phyloP scores from a whole-genome alignment of 2,888 invertebrate genomes.

The Lepetodrilus schrolli region DNA sequence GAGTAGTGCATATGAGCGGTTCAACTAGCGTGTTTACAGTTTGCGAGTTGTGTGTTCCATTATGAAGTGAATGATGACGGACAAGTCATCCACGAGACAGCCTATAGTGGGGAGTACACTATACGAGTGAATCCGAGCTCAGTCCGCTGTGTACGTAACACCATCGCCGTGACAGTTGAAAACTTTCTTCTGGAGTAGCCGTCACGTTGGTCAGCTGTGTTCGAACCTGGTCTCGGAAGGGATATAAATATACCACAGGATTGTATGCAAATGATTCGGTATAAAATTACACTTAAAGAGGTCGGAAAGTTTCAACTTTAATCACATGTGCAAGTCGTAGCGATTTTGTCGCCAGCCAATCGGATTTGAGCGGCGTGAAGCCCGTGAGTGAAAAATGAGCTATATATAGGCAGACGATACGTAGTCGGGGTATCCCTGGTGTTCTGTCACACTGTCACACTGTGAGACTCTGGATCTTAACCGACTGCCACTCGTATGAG shows the following conservation, averaged over 20 bases:
- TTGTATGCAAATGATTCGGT: slow-evolving; percentile 31
- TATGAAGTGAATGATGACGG: slow-evolving; percentile 4
- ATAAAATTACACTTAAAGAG: slow-evolving; percentile 27
- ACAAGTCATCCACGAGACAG: not conserved
- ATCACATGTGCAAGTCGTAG: slow-evolving; percentile 9
- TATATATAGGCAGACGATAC: slow-evolving; percentile 15
- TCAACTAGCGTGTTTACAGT: too few relatives aligned
- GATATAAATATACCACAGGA: slow-evolving; percentile 1
- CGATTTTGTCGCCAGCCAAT: slow-evolving; percentile 15
- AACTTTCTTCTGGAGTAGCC: too few relatives aligned
- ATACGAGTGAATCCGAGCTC: too few relatives aligned
- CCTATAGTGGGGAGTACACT: not conserved
- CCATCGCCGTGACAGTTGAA: too few relatives aligned
- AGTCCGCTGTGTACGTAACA: not conserved
- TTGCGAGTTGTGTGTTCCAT: too few relatives aligned
- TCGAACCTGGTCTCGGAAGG: too few relatives aligned
- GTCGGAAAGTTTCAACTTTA: slow-evolving; percentile 8
- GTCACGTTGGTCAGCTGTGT: too few relatives aligned
- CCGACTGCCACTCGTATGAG: not conserved
- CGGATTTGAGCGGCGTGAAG: not conserved
- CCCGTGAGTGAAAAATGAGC: not conserved
- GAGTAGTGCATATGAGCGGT: too few relatives aligned
- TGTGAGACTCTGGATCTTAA: too few relatives aligned
- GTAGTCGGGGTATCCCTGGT: slow-evolving; percentile 4
- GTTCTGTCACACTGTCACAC: not conserved